Evolutionary conservation across 2,113 vertebrate genomes (phyloP).

Genomic region (Oryctolagus cuniculus): DNA sequence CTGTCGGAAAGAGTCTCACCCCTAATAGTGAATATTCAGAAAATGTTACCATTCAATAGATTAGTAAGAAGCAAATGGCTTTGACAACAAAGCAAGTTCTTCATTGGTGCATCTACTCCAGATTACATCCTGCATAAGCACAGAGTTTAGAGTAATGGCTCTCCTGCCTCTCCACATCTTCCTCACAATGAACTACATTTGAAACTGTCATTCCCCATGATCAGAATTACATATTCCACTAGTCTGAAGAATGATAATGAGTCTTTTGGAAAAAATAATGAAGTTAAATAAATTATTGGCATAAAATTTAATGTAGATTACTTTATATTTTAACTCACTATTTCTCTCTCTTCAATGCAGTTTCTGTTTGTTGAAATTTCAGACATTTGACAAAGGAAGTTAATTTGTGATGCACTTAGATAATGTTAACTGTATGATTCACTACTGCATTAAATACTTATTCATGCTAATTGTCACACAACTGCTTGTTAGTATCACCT

Average conservation of each 20-base stretch:
- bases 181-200: slow-evolving; percentile 50
- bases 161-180: slow-evolving; percentile 44
- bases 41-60: slow-evolving; percentile 15
- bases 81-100: slow-evolving; percentile 24
- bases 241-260: slow-evolving; percentile 25
- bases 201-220: slow-evolving; percentile 34
- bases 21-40: slow-evolving; percentile 41
- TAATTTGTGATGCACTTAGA: not conserved
- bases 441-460: slow-evolving; percentile 23
- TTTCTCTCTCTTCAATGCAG: not conserved
- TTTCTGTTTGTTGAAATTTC: slow-evolving; percentile 28
- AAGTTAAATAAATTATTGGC: slow-evolving; percentile 44
- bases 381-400: slow-evolving; percentile 36
- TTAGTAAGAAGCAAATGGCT: not conserved
- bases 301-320: slow-evolving; percentile 43
- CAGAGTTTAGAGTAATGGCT: slow-evolving; percentile 30
- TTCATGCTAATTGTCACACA: not conserved
- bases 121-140: slow-evolving; percentile 18
- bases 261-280: not conserved
- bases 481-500: not conserved
- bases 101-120: not conserved
- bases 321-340: slow-evolving; percentile 24
- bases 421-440: not conserved
- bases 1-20: slow-evolving; percentile 29
- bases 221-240: slow-evolving; percentile 10